These are phyloP conservation scores for Blastobasis lacticolella DNA, from an alignment of 2,888 invertebrate genomes.

Conservation along the genomic window DNA sequence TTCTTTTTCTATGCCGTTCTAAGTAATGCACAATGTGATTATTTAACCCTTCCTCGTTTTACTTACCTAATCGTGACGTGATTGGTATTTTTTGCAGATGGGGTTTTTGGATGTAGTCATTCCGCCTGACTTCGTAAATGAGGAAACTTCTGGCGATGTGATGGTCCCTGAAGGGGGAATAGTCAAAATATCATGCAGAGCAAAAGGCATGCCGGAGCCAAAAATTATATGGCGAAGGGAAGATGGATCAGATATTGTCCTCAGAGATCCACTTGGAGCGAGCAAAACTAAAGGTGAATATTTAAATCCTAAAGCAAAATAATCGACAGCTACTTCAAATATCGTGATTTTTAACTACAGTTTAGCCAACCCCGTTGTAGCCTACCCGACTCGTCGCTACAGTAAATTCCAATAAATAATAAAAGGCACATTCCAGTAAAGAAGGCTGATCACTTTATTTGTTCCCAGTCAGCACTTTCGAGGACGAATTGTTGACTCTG, in stretches of 20 bases:
- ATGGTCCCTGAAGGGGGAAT: conserved; percentile 85
- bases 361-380: neutral
- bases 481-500: conserved; percentile 84
- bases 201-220: conserved; percentile 82
- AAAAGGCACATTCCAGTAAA: conserved; percentile 2
- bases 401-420: neutral
- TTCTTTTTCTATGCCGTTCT: too few species aligned
- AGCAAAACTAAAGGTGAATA: conserved; percentile 72
- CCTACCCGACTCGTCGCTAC: neutral
- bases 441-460: conserved; percentile 3
- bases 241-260: conserved; percentile 82
- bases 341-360: neutral
- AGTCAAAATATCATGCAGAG: conserved; percentile 76
- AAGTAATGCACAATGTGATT: too few species aligned
- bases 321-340: neutral
- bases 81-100: conserved; percentile 63
- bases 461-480: conserved; percentile 77
- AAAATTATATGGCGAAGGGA: conserved; percentile 85
- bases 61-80: too few species aligned
- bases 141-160: conserved; percentile 86
- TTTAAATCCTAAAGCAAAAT: neutral
- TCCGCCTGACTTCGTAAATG: conserved; percentile 86
- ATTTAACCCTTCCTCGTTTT: too few species aligned
- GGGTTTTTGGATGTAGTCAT: conserved; percentile 86
- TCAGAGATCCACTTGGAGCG: conserved; percentile 77